phyloP scores from a whole-genome alignment of 2,888 invertebrate genomes.

The Eurois occulta region DNA sequence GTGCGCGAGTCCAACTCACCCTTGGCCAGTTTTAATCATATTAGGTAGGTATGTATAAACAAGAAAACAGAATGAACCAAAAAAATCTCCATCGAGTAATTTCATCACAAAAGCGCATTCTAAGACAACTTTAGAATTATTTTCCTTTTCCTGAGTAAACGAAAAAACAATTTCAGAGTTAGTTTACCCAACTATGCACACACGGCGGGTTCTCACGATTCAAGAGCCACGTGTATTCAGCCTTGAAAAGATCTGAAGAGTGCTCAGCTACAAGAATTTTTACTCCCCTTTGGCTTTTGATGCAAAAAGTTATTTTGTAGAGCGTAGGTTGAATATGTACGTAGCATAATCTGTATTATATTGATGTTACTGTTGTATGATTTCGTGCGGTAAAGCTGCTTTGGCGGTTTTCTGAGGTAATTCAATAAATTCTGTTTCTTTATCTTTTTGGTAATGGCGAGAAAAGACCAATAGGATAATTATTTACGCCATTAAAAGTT shows the following conservation, averaged over 20 bases:
- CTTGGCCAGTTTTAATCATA: too few relatives aligned
- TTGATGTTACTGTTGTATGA: neutral
- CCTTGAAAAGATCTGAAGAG: slow-evolving; percentile 55
- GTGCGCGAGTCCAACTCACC: too few relatives aligned
- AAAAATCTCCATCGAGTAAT: neutral
- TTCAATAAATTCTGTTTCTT: neutral
- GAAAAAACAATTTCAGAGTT: slow-evolving; percentile 56
- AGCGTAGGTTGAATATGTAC: slow-evolving; percentile 1
- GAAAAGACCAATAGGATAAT: neutral
- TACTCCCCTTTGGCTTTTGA: slow-evolving; percentile 41
- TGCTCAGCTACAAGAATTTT: slow-evolving; percentile 39
- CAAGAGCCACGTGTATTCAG: slow-evolving; percentile 50
- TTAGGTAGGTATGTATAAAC: too few relatives aligned
- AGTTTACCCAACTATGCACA: slow-evolving; percentile 57
- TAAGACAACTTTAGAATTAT: slow-evolving; percentile 25
- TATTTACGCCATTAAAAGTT: neutral
- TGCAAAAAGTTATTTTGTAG: slow-evolving; percentile 31
- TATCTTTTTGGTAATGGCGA: neutral
- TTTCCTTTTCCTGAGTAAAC: slow-evolving; percentile 19
- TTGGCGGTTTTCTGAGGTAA: neutral
- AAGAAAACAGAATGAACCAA: neutral
- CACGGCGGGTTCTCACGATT: slow-evolving; percentile 40
- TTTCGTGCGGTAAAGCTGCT: neutral
- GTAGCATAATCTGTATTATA: neutral
- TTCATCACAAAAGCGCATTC: neutral